Conservation (phyloP, 2,797 vertebrate species). For the Malacoraja senta region DNA sequence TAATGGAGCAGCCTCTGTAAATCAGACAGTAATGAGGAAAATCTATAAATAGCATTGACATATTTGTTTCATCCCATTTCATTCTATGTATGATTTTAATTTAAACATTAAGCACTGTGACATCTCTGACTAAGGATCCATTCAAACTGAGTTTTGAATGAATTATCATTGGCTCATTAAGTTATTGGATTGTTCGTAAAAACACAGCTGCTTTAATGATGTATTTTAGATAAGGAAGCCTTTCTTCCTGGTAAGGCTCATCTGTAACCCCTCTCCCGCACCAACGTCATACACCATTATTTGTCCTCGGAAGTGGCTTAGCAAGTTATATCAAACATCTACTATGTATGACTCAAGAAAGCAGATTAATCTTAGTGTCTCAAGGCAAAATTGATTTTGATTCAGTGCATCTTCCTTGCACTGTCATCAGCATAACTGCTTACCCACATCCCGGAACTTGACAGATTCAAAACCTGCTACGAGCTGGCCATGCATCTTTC, state of each 20-base stretch:
- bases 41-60: not conserved
- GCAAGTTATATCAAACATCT: not conserved
- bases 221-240: too few species aligned
- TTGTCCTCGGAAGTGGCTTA: not conserved
- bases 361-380: not conserved
- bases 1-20: not conserved
- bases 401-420: not conserved
- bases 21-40: not conserved
- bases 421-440: not conserved
- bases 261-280: not conserved
- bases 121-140: not conserved
- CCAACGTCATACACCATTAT: not conserved
- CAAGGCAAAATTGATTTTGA: not conserved
- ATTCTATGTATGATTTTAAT: not conserved
- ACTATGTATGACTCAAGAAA: not conserved
- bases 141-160: not conserved
- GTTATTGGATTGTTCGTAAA: not conserved
- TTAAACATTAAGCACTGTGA: not conserved
- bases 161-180: not conserved
- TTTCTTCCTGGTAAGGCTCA: too few species aligned
- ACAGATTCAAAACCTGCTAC: not conserved
- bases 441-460: not conserved
- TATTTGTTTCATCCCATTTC: not conserved
- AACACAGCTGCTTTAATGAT: not conserved
- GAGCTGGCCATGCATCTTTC: not conserved